Percentiles rank a stretch among this genome's conserved stretches.
Conservation (phyloP, 2,797 vertebrate genomes). For the Huso huso region DNA sequence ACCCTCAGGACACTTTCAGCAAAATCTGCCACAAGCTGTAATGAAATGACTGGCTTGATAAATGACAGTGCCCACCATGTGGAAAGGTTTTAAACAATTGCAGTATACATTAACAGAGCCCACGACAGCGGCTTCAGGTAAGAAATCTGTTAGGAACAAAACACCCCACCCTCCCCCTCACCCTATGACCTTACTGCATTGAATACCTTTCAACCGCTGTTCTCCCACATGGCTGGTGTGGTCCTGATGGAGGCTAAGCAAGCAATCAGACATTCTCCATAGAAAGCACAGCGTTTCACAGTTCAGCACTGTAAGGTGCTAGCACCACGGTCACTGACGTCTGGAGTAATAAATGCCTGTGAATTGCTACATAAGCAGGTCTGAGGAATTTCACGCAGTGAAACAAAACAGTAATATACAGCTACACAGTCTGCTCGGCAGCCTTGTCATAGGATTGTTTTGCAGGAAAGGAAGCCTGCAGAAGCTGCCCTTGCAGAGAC, state of each 20-base stretch:
- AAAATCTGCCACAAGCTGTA: not conserved
- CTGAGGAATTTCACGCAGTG: too few relatives aligned
- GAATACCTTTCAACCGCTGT: not conserved
- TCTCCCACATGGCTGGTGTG: constrained; percentile 1
- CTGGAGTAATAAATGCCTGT: too few relatives aligned
- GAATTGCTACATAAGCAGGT: too few relatives aligned
- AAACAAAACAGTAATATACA: too few relatives aligned
- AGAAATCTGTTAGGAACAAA: not conserved
- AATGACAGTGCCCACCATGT: not conserved
- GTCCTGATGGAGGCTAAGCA: constrained; percentile 6
- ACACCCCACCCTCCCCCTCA: not conserved
- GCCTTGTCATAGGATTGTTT: too few relatives aligned
- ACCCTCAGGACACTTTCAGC: too few relatives aligned
- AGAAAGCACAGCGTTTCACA: not conserved
- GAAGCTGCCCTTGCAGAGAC: too few relatives aligned
- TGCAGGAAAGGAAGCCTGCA: too few relatives aligned
- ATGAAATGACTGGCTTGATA: not conserved
- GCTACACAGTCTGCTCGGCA: too few relatives aligned
- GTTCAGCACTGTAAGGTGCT: too few relatives aligned
- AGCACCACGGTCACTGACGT: too few relatives aligned
- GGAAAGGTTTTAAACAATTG: not conserved
- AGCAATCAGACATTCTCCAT: constrained; percentile 1
- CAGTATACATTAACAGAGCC: not conserved
- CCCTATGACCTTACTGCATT: constrained; percentile 9
- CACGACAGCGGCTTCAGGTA: not conserved